Percentiles rank a stretch among this genome's conserved stretches.
Conservation (phyloP, 2,888 invertebrate species). For the Carterocephalus palaemon region DNA sequence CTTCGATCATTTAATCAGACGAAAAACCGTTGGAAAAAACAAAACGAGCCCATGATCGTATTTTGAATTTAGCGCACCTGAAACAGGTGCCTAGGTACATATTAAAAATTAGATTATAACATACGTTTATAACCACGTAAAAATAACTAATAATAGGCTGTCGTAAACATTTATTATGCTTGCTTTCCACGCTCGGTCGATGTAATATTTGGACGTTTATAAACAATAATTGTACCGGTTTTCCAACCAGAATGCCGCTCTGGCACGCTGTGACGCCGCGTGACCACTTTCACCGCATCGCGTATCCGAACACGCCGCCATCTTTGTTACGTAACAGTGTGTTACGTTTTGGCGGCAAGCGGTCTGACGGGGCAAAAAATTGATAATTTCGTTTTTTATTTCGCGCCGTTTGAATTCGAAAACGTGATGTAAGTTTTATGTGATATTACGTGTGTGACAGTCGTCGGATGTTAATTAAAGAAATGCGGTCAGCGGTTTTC, state of each 20-base stretch:
- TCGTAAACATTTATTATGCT: no score
- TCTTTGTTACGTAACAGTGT: constrained; percentile 37
- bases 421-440: constrained; percentile 28
- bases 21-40: no score
- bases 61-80: no score
- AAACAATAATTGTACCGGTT: constrained; percentile 31
- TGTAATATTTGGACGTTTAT: constrained; percentile 16
- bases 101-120: no score
- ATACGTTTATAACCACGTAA: no score
- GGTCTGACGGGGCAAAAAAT: constrained; percentile 43
- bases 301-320: constrained; percentile 32
- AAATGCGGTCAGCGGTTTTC: constrained; percentile 24
- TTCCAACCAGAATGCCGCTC: constrained; percentile 46
- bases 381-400: constrained; percentile 21
- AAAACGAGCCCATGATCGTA: no score
- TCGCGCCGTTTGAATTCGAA: constrained; percentile 19
- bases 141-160: no score
- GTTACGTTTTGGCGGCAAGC: constrained; percentile 56
- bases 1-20: no score
- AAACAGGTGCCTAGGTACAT: no score
- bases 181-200: neutral
- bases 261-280: no score
- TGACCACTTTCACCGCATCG: constrained; percentile 53
- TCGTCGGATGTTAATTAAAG: constrained; percentile 22
- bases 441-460: constrained; percentile 24